Base-by-base conservation (phyloP, 2,113 vertebrate species). In the Cololabis saira region DNA sequence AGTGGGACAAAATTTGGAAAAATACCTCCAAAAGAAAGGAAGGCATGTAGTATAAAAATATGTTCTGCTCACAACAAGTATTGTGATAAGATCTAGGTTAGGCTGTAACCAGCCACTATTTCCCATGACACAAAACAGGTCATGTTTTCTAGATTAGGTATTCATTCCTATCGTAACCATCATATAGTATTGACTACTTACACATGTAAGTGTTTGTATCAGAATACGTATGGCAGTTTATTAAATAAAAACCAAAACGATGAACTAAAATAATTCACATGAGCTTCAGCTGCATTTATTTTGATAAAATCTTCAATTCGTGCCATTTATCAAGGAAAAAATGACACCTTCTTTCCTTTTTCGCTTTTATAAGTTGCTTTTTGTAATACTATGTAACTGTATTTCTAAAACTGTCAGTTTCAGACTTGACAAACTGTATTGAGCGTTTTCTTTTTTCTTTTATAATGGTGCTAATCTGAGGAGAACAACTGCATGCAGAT, bases 41-140 rank as follows among this genome's bases (percentile, higher is more conserved):
- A 4, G 1, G 33, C 33, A 37, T 37, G n/a, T n/a, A n/a, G n/a
- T n/a, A n/a, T n/a, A n/a, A 37, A 37, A 50, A 10, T 16, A 18
- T 13, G 47, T 1, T 59, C 5, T 2, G 17, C 17, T 51, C 16
- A 45, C 8, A 14, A 18, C 12, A 21, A 37, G 48, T 53, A 17
- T n/a, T 24, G 13, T 37, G 62, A 19, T 33, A 15, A 18, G n/a
- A 24, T 17, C 49, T 15, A 8, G 33, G 5, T 2, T 21, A 6
- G 1, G 5, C 17, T 12, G 5, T 5, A 14, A 33, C 22, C 42
- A 66, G 37, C 1, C 12, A 54, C 24, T 12, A 27, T 16, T 70
- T 61, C 19, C 42, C 67, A 61, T 53, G 30, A 24, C 12, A 54
- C 49, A 16, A 17, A 61, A 61, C 30, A 6, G 14, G 13, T 47